A percentile compares a stretch with the other conserved stretches of the same genome.
phyloP scores from a whole-genome alignment of 1,140 invertebrate genomes.

The Aphelenchoides besseyi region DNA sequence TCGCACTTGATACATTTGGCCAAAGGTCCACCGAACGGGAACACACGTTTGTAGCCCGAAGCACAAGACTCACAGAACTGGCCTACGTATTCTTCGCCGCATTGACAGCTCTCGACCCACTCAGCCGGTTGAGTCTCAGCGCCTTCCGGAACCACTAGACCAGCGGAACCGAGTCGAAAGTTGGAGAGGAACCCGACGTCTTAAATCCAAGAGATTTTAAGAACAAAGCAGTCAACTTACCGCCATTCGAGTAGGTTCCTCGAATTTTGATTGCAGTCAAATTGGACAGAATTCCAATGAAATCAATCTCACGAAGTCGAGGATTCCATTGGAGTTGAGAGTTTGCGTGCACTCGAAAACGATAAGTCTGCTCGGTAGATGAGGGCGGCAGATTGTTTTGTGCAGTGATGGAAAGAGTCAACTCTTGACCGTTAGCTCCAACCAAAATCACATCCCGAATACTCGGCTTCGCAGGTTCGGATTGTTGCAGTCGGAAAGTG shows the following conservation, averaged over 20 bases:
- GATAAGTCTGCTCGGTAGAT: constrained; percentile 70
- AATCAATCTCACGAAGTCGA: constrained; percentile 75
- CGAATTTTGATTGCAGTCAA: constrained; percentile 87
- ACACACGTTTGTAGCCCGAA: constrained; percentile 83
- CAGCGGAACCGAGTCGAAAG: constrained; percentile 36
- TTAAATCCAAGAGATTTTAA: constrained; percentile 47
- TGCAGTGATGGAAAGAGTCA: constrained; percentile 82
- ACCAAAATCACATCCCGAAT: constrained; percentile 78
- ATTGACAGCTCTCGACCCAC: constrained; percentile 91
- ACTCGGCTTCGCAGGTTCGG: constrained; percentile 9
- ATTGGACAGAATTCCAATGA: constrained; percentile 85
- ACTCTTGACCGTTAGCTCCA: constrained; percentile 72
- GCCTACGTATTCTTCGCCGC: constrained; percentile 80
- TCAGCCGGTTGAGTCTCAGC: constrained; percentile 69
- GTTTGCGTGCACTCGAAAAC: constrained; percentile 84
- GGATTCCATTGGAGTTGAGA: constrained; percentile 90
- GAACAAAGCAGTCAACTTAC: constrained; percentile 61
- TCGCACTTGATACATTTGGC: constrained; percentile 88
- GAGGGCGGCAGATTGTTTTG: constrained; percentile 80
- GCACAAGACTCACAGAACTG: constrained; percentile 96
- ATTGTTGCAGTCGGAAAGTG: constrained; percentile 71
- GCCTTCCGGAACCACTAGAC: constrained; percentile 52
- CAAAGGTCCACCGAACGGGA: constrained; percentile 82
- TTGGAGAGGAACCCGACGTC: constrained; percentile 48
- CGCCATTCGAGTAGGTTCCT: constrained; percentile 78